A percentile compares a stretch with the other conserved stretches of the same genome.
Conservation (phyloP, 2,797 vertebrate genomes). For the Pseudomugil gertrudae region DNA sequence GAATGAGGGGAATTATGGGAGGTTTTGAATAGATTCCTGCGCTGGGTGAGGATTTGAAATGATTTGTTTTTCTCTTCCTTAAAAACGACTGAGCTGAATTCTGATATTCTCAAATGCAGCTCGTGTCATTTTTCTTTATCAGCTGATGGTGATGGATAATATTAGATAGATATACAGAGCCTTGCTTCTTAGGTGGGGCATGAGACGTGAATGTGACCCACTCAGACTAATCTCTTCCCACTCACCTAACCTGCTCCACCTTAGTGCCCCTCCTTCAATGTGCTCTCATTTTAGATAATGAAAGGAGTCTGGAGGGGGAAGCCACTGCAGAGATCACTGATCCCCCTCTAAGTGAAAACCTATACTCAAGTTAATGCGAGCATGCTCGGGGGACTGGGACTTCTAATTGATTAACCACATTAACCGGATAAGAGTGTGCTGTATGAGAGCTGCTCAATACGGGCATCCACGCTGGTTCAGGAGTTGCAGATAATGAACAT, state of each 20-base stretch:
- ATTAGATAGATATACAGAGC: slow-evolving; percentile 56
- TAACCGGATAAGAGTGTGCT: slow-evolving; percentile 75
- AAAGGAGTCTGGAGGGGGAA: slow-evolving; percentile 78
- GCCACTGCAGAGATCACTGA: slow-evolving; percentile 79
- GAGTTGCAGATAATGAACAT: slow-evolving; percentile 63
- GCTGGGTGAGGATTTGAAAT: slow-evolving; percentile 27
- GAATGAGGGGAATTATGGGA: slow-evolving; percentile 56
- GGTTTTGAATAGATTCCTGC: slow-evolving; percentile 60
- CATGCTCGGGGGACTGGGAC: slow-evolving; percentile 74
- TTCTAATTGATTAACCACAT: slow-evolving; percentile 83
- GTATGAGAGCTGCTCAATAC: slow-evolving; percentile 70
- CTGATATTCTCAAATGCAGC: slow-evolving; percentile 41
- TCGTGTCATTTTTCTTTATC: slow-evolving; percentile 57
- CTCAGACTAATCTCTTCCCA: slow-evolving; percentile 47
- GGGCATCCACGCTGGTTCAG: slow-evolving; percentile 45
- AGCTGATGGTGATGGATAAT: slow-evolving; percentile 64
- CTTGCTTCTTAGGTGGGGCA: slow-evolving; percentile 45
- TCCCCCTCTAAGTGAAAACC: slow-evolving; percentile 83
- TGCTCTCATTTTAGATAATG: slow-evolving; percentile 82
- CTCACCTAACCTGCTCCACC: slow-evolving; percentile 64
- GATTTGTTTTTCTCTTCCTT: slow-evolving; percentile 29
- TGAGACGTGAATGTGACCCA: slow-evolving; percentile 59
- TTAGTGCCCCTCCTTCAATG: slow-evolving; percentile 69
- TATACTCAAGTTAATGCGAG: slow-evolving; percentile 84
- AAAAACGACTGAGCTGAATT: slow-evolving; percentile 48